Evolutionary conservation across 2,888 invertebrate species (phyloP), one percentile per base, ranked within the genome.

Genomic region (Eugnorisma glareosa): DNA sequence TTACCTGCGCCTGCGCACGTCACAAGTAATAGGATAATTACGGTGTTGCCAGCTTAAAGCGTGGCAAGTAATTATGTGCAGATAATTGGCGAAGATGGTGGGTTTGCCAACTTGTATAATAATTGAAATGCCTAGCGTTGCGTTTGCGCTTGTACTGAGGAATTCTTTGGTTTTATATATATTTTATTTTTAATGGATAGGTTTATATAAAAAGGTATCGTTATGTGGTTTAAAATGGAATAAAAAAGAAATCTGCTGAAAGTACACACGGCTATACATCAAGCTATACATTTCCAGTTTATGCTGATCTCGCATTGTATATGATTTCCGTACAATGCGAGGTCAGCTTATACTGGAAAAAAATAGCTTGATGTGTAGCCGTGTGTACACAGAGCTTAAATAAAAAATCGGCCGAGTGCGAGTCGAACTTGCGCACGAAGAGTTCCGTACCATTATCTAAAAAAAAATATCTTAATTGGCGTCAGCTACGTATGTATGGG

Each of bases 21-120:
- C 84, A 82, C 15, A 73, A 71, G 69, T 89, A 89, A 89, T 88
- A 86, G 86, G 86, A 88, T 89, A 89, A 89, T 89, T 86, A 84
- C 81, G 79, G 85, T 79, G 84, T 83, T 88, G 84, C 86, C 85
- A 88, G 64, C 61, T 88, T 57, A 85, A 80, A 82, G 83, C 79
- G 87, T 81, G 81, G 79, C 77, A 68, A 71, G 73, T 82, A 87
- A 87, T 87, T 87, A 87, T 83, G 81, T 81, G 82, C 72, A 75
- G 77, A 81, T 87, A 87, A 85, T 87, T 87, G 75, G 75, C 74
- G 57, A 40, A 82, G 72, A 81, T 81, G 67, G 82, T 77, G 43
- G 68, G 71, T 81, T 83, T 83, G 86, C 87, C 70, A 80, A 77
- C n/a, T n/a, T n/a, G 66, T 77, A 73, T 70, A 69, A 76, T 79